Evolutionary conservation across 2,888 invertebrate species (phyloP).

Genomic region (Metalampra italica): DNA sequence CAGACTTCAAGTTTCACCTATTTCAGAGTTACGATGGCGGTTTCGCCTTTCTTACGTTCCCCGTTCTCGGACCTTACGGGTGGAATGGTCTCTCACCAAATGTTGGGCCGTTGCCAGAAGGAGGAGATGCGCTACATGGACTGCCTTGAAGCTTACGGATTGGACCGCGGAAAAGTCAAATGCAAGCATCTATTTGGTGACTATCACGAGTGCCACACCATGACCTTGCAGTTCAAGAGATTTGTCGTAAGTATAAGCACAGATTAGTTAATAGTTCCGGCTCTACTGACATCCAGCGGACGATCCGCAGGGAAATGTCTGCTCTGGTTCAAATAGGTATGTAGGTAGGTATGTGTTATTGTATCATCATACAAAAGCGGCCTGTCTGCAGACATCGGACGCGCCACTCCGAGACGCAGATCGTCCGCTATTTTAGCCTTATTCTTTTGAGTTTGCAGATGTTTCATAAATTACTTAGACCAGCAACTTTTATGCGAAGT

Average conservation of each 20-base stretch:
- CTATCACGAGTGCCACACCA: slow-evolving; percentile 83
- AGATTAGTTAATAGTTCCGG: background rate
- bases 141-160: slow-evolving; percentile 89
- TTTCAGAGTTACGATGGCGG: slow-evolving; percentile 65
- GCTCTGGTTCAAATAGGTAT: no score
- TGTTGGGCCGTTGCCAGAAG: slow-evolving; percentile 80
- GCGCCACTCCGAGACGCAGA: no score
- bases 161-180: slow-evolving; percentile 79
- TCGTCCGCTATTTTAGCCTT: no score
- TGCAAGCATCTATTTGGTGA: slow-evolving; percentile 82
- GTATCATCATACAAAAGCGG: no score
- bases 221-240: slow-evolving; percentile 79
- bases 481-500: no score
- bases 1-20: background rate
- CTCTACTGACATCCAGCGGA: no score
- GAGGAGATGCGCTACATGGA: slow-evolving; percentile 85
- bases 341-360: no score
- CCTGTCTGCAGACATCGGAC: no score
- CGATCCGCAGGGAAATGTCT: no score
- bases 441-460: no score
- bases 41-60: slow-evolving; percentile 82
- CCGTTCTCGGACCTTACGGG: slow-evolving; percentile 86
- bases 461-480: no score
- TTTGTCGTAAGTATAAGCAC: slow-evolving; percentile 59
- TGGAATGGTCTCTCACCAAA: slow-evolving; percentile 81